Base-by-base conservation (phyloP, 2,113 vertebrate species). In the Pseudorectes ferrugineus region DNA sequence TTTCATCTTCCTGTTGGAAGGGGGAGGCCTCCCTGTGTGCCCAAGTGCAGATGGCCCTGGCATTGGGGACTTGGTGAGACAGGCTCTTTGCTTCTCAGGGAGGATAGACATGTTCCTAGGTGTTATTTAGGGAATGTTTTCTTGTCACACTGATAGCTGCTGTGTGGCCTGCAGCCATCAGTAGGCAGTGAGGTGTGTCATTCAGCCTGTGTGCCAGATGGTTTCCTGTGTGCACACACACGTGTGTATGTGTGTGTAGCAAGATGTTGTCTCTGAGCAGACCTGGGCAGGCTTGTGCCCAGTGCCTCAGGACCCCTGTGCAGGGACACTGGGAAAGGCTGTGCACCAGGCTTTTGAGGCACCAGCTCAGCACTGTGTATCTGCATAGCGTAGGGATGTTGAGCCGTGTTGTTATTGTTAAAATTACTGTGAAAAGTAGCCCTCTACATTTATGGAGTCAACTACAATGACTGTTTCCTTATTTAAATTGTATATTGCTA, bases 341-440 rank as follows among this genome's bases (percentile, higher is more conserved):
- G 18, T 45, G 62, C 1, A 1, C 54, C 33, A 38, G 4, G 55
- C 61, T 67, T 26, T 29, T 61, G 0, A 13, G 51, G 46, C 55
- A 31, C 46, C 45, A 26, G 40, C 13, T 51, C 29, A 3, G 49
- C 59, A 24, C 25, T 40, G 48, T 19, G 43, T 6, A 1, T 62
- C 29, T 84, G 35, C 13, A 2, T 70, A 63, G 68, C 0, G 0
- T 12, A 58, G 46, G 51, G 65, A 29, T 61, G 25, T 51, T 9
- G 9, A 85, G 25, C 36, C 9, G 2, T 36, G 45, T 51, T 74
- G 12, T 71, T 81, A 19, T 24, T 61, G 48, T 80, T 92, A 48
- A 90, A 90, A 90, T 54, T 14, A 51, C 31, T 84, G 84, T 77
- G 79, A 49, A 85, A 78, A 89, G 36, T 28, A 96, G 36, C 84